Evolutionary conservation across 2,888 invertebrate genomes (phyloP).

Genomic region (Cephus sareptanus): DNA sequence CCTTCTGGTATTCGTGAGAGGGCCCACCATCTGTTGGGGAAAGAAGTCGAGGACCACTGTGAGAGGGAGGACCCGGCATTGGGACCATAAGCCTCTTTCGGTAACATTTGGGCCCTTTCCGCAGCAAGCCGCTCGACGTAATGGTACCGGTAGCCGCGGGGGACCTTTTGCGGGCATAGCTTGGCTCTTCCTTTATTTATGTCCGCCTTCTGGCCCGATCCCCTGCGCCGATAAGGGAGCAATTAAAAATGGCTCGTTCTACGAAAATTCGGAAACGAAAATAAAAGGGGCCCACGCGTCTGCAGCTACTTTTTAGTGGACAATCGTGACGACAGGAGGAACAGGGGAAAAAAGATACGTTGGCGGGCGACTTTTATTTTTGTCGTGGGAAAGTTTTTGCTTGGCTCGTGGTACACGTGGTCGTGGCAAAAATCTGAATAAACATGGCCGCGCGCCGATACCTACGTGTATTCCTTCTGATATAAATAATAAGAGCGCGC

Average conservation of each 20-base stretch:
- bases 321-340: not conserved
- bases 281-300: not conserved
- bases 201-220: slow-evolving; percentile 37
- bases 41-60: slow-evolving; percentile 2
- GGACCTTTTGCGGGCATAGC: slow-evolving; percentile 28
- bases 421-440: slow-evolving; percentile 14
- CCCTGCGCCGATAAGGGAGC: slow-evolving; percentile 37
- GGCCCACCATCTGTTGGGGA: not conserved
- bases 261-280: slow-evolving; percentile 20
- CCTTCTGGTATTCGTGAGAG: slow-evolving; percentile 15
- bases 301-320: not conserved
- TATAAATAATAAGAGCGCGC: slow-evolving; percentile 51
- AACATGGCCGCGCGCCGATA: slow-evolving; percentile 20
- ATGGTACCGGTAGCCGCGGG: slow-evolving; percentile 47
- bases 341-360: not conserved
- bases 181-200: slow-evolving; percentile 33
- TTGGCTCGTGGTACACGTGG: not conserved
- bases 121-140: slow-evolving; percentile 24
- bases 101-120: slow-evolving; percentile 2
- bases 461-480: slow-evolving; percentile 11
- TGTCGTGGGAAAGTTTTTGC: not conserved
- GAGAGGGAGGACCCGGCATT: slow-evolving; percentile 3
- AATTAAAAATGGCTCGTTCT: slow-evolving; percentile 40
- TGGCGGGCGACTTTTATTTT: not conserved
- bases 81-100: slow-evolving; percentile 8